Evolutionary conservation across 2,797 vertebrate species (phyloP).

Genomic region (Cyclopterus lumpus): DNA sequence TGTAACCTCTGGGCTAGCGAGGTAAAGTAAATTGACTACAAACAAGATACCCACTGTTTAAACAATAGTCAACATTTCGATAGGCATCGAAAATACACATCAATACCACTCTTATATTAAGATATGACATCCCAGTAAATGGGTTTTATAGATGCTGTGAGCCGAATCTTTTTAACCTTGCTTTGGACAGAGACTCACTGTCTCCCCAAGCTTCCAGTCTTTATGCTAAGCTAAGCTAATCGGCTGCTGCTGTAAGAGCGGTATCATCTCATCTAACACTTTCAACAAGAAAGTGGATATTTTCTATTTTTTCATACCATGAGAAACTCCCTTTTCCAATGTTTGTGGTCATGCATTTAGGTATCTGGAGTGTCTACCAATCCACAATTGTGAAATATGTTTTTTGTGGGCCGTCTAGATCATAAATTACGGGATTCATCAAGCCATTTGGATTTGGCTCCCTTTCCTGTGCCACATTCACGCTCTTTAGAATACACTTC

Average conservation of each 20-base stretch:
- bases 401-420: too few species aligned
- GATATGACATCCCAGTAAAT: neutral
- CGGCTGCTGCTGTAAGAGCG: neutral
- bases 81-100: neutral
- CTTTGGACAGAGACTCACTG: neutral
- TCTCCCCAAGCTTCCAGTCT: neutral
- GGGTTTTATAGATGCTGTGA: neutral
- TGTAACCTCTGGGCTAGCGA: neutral
- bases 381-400: too few species aligned
- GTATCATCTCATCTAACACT: neutral
- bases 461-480: too few species aligned
- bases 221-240: constrained; percentile 1
- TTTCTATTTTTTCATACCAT: too few species aligned
- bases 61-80: neutral
- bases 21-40: neutral
- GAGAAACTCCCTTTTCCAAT: too few species aligned
- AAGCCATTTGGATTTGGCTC: too few species aligned
- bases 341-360: too few species aligned
- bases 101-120: neutral
- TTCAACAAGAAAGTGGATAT: neutral
- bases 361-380: too few species aligned
- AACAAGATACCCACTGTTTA: constrained; percentile 4
- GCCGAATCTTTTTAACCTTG: neutral
- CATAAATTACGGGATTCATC: too few species aligned
- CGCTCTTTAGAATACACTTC: too few species aligned